Conservation (phyloP, 2,797 vertebrate species). For the Acridotheres tristis region DNA sequence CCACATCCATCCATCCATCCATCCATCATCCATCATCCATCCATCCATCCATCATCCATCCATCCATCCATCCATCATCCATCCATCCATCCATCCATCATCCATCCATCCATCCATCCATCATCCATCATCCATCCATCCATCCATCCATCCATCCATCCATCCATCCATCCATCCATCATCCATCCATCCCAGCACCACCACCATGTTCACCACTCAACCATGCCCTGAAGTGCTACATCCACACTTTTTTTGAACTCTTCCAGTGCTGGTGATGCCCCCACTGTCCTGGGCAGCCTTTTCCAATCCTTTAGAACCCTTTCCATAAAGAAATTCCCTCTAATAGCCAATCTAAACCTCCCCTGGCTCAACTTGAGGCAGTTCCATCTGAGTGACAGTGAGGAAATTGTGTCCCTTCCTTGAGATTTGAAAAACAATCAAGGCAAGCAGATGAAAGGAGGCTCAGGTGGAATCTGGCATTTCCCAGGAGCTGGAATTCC, state of each 20-base stretch:
- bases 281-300: background rate
- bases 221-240: background rate
- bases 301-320: background rate
- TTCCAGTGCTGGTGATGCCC: background rate
- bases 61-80: no score
- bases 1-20: no score
- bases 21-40: no score
- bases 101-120: no score
- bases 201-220: background rate
- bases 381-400: background rate
- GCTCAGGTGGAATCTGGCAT: background rate
- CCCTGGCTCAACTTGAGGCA: background rate
- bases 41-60: no score
- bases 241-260: rapidly evolving
- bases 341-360: background rate
- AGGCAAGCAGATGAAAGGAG: background rate
- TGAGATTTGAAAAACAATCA: rapidly evolving
- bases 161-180: no score
- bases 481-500: background rate
- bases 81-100: no score
- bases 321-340: background rate
- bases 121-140: no score
- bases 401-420: rapidly evolving
- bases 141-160: no score
- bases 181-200: background rate